These are phyloP conservation scores for Leptodirus hochenwartii DNA, from an alignment of 2,888 invertebrate species.

Conservation along the genomic window DNA sequence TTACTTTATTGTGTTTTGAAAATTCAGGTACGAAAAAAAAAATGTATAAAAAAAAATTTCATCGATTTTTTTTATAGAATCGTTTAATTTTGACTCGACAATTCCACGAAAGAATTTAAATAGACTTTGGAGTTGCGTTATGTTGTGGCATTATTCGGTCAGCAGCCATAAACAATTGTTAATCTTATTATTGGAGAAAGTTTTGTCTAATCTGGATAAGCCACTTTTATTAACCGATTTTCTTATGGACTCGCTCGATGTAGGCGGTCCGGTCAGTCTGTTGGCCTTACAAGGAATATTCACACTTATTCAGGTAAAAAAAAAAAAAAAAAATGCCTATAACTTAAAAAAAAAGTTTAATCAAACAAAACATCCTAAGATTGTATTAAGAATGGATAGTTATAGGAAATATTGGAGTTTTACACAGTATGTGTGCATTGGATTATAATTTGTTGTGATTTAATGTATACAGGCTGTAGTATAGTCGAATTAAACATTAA, in stretches of 20 bases:
- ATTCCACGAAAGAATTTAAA: slow-evolving; percentile 39
- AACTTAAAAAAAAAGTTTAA: too few species aligned
- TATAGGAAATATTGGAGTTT: too few species aligned
- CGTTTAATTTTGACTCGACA: slow-evolving; percentile 28
- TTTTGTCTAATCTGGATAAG: slow-evolving; percentile 61
- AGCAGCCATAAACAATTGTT: slow-evolving; percentile 60
- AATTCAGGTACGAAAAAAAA: slow-evolving; percentile 13
- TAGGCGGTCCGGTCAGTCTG: slow-evolving; percentile 74
- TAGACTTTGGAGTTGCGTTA: slow-evolving; percentile 59
- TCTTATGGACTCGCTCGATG: slow-evolving; percentile 74
- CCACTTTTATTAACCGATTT: slow-evolving; percentile 81
- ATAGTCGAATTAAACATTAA: too few species aligned
- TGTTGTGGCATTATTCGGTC: slow-evolving; percentile 51
- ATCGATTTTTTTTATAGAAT: too few species aligned
- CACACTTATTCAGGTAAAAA: too few species aligned
- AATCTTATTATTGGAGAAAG: slow-evolving; percentile 61
- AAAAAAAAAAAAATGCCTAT: too few species aligned
- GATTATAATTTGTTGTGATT: too few species aligned
- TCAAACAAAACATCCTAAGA: too few species aligned
- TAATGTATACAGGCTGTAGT: too few species aligned
- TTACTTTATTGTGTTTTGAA: slow-evolving; percentile 18
- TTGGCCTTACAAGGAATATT: slow-evolving; percentile 75
- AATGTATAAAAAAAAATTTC: slow-evolving; percentile 1
- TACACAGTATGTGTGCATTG: too few species aligned
- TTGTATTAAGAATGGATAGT: too few species aligned